Conservation (phyloP, 1,140 invertebrate species). For the Heliothis virescens region DNA sequence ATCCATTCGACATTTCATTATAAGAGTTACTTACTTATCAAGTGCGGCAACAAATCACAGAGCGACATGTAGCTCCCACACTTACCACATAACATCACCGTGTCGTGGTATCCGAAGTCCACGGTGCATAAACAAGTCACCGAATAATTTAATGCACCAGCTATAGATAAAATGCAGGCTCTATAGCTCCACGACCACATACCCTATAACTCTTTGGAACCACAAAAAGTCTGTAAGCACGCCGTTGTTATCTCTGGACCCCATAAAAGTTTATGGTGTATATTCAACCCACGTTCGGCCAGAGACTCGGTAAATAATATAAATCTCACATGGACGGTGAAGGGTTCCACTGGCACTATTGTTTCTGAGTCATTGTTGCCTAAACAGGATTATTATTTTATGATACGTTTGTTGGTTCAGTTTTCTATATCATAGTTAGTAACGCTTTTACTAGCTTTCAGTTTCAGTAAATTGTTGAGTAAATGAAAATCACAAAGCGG, state of each 20-base stretch:
- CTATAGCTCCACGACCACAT: neutral
- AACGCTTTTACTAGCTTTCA: neutral
- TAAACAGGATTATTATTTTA: neutral
- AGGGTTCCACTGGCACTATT: constrained; percentile 48
- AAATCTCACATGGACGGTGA: constrained; percentile 54
- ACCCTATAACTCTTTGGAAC: constrained; percentile 3
- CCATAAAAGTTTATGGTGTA: constrained; percentile 69
- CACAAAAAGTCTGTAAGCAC: constrained; percentile 49
- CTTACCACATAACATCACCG: neutral
- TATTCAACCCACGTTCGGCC: constrained; percentile 57
- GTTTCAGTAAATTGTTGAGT: neutral
- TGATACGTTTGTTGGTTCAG: neutral
- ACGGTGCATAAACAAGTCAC: neutral
- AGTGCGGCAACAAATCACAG: too few relatives aligned
- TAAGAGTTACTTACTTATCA: neutral
- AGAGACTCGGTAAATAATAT: constrained; percentile 57
- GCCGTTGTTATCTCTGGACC: constrained; percentile 57
- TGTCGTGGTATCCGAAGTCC: neutral
- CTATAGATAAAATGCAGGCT: neutral
- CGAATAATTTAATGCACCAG: constrained; percentile 1
- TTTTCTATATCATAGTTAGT: neutral
- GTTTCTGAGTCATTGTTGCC: constrained; percentile 14
- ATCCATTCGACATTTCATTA: too few relatives aligned
- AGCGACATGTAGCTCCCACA: neutral
- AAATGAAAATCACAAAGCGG: neutral